Percentiles rank a stretch among this genome's conserved stretches.
Evolutionary conservation across 1,140 invertebrate species (phyloP).

Genomic region (Bursaphelenchus mucronatus): DNA sequence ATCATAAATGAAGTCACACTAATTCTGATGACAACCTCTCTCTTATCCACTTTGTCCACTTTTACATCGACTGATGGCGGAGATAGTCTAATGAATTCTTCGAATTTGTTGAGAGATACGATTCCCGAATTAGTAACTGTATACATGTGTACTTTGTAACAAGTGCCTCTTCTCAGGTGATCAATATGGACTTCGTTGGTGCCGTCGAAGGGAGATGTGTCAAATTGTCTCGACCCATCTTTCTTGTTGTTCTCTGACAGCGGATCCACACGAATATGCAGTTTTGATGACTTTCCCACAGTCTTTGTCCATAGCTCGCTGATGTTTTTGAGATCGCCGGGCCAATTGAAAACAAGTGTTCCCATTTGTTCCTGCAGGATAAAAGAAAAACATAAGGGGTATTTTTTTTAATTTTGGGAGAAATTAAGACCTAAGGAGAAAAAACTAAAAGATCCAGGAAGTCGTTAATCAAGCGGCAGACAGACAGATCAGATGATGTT

Average conservation of each 20-base stretch:
- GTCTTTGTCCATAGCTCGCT: conserved; percentile 54
- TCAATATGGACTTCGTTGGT: conserved; percentile 42
- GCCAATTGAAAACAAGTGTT: conserved; percentile 40
- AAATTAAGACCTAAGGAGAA: too few species aligned
- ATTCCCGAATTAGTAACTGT: conserved; percentile 59
- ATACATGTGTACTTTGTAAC: conserved; percentile 57
- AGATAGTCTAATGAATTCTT: conserved; percentile 46
- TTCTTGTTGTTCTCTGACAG: conserved; percentile 22
- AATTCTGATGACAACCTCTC: conserved; percentile 34
- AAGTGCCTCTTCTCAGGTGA: conserved; percentile 44
- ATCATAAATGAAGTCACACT: conserved; percentile 13
- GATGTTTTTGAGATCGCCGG: conserved; percentile 19
- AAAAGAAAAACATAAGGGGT: background rate
- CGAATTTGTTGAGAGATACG: conserved; percentile 50
- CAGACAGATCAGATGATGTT: background rate
- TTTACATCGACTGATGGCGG: conserved; percentile 47
- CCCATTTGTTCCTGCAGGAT: conserved; percentile 31
- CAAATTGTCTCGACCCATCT: background rate
- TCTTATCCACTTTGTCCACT: conserved; percentile 42
- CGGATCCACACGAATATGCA: conserved; percentile 52
- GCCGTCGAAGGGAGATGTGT: background rate
- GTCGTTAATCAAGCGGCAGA: background rate
- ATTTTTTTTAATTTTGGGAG: background rate
- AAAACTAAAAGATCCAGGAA: too few species aligned
- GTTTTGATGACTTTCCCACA: conserved; percentile 48